These are phyloP conservation scores for Sebastes aleutianus DNA, from an alignment of 2,797 vertebrate species.

Conservation along the genomic window DNA sequence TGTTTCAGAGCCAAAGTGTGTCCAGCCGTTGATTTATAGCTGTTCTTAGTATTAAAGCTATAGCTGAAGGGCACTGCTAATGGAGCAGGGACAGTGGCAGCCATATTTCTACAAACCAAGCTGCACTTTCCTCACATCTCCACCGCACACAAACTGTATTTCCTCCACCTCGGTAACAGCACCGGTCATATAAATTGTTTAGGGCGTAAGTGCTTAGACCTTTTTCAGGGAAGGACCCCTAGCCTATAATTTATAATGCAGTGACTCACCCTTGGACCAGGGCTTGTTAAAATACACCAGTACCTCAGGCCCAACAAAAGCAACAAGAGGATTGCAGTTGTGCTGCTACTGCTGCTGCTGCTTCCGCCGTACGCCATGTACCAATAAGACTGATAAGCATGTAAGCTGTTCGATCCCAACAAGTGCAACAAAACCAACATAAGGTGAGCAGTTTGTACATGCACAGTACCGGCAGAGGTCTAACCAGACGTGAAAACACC, in stretches of 20 bases:
- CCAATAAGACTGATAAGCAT: neutral
- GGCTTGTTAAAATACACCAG: conserved; percentile 15
- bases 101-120: conserved; percentile 51
- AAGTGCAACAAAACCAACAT: neutral
- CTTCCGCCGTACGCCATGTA: neutral
- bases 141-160: neutral
- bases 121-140: conserved; percentile 30
- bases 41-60: conserved; percentile 35
- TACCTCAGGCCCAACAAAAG: neutral
- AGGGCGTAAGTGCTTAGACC: conserved; percentile 20
- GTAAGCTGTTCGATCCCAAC: neutral
- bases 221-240: conserved; percentile 21
- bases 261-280: neutral
- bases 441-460: neutral
- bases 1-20: neutral
- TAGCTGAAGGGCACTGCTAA: conserved; percentile 55
- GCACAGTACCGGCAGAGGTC: too few species aligned
- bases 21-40: conserved; percentile 46
- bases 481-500: too few species aligned
- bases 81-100: conserved; percentile 41
- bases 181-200: conserved; percentile 42
- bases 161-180: conserved; percentile 1
- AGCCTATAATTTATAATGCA: conserved; percentile 23
- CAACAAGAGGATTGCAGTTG: neutral
- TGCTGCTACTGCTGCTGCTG: neutral